Percentiles rank a stretch among this genome's conserved stretches.
These are phyloP conservation scores for Neuroterus valhalla DNA, from an alignment of 1,140 invertebrate species.

Conservation along the genomic window DNA sequence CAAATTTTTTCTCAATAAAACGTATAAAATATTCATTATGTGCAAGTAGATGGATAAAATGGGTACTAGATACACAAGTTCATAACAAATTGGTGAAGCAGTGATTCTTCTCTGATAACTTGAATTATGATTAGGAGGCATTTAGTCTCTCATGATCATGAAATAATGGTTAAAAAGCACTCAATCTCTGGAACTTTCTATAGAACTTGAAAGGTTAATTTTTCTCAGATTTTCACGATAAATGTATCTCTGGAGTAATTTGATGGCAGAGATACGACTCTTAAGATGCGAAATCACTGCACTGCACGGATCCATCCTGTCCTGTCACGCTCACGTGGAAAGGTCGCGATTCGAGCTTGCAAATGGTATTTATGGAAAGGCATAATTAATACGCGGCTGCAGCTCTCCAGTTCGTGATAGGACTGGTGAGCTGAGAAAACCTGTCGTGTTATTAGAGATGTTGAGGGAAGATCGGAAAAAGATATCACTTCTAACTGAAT, in stretches of 20 bases:
- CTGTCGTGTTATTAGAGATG: background rate
- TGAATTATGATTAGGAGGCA: background rate
- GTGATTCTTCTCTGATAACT: too few species aligned
- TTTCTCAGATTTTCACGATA: background rate
- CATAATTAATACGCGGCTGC: constrained; percentile 32
- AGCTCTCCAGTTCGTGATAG: constrained; percentile 4
- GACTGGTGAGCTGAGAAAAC: background rate
- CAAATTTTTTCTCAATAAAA: too few species aligned
- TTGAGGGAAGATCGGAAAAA: background rate
- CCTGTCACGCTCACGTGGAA: constrained; percentile 46
- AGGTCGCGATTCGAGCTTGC: constrained; percentile 44
- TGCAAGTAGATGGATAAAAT: too few species aligned
- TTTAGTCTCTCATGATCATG: background rate
- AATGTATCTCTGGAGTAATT: background rate
- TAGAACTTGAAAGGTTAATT: constrained; percentile 5
- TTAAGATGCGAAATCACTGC: constrained; percentile 44
- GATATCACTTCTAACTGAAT: background rate
- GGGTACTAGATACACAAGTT: too few species aligned
- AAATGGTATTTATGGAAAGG: constrained; percentile 48
- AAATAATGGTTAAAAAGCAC: background rate
- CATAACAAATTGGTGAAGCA: too few species aligned
- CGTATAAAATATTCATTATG: too few species aligned
- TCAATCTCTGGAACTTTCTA: background rate
- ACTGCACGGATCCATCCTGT: constrained; percentile 41
- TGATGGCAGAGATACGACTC: constrained; percentile 17